Percentiles rank a stretch among this genome's conserved stretches.
phyloP scores from a whole-genome alignment of 1,140 invertebrate genomes.

The Leptinotarsa undecemlineata region DNA sequence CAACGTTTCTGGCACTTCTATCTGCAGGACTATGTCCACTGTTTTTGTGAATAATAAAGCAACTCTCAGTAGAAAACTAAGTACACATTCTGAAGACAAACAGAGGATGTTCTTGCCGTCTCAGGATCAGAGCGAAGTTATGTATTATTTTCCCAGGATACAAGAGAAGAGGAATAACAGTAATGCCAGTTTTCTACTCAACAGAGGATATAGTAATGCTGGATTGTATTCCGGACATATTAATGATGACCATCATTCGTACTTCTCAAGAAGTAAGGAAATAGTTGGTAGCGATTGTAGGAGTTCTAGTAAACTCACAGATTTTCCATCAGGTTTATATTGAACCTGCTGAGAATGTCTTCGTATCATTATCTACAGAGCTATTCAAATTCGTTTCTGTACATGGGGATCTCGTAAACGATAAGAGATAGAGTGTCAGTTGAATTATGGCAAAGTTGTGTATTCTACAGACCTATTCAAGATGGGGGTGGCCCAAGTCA shows the following conservation, averaged over 20 bases:
- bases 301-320: conserved; percentile 65
- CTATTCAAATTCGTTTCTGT: too few relatives aligned
- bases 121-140: conserved; percentile 37
- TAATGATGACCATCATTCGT: conserved; percentile 56
- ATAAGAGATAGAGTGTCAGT: too few relatives aligned
- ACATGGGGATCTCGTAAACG: too few relatives aligned
- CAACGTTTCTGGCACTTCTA: conserved; percentile 37
- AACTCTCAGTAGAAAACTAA: conserved; percentile 31
- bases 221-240: conserved; percentile 65
- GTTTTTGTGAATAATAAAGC: conserved; percentile 38
- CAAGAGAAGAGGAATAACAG: conserved; percentile 49
- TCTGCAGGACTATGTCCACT: conserved; percentile 43
- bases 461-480: too few relatives aligned
- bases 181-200: conserved; percentile 62
- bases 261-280: conserved; percentile 48
- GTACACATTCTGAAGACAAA: conserved; percentile 45
- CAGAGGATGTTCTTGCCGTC: conserved; percentile 54
- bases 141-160: conserved; percentile 52
- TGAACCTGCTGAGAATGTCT: conserved; percentile 50
- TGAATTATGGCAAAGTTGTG: too few relatives aligned
- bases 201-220: conserved; percentile 63
- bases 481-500: too few relatives aligned
- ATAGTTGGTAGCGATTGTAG: conserved; percentile 48
- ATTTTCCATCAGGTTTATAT: conserved; percentile 74
- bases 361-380: too few relatives aligned